These are phyloP conservation scores for Gila orcuttii DNA, from an alignment of 2,113 vertebrate genomes.

Conservation along the genomic window DNA sequence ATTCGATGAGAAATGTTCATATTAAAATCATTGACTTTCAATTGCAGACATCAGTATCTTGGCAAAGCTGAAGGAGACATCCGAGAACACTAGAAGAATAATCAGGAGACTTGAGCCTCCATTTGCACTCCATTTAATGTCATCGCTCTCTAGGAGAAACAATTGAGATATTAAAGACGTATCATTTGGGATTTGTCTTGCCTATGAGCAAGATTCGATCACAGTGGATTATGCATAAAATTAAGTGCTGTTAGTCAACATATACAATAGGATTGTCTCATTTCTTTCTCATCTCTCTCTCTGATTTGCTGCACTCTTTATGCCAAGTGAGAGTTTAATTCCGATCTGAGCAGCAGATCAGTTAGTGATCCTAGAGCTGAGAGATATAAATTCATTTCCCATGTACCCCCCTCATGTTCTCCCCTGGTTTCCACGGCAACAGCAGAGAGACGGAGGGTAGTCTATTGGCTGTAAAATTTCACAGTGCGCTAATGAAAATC, in stretches of 20 bases:
- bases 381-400: slow-evolving; percentile 66
- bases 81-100: neutral
- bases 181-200: neutral
- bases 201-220: neutral
- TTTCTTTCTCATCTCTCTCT: neutral
- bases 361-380: slow-evolving; percentile 48
- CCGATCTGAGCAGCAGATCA: slow-evolving; percentile 51
- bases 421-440: slow-evolving; percentile 79
- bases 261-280: neutral
- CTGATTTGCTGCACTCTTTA: neutral
- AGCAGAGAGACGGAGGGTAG: slow-evolving; percentile 67
- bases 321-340: slow-evolving; percentile 25
- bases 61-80: neutral
- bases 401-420: slow-evolving; percentile 59
- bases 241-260: too few species aligned
- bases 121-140: neutral
- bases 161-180: neutral
- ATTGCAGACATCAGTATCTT: neutral
- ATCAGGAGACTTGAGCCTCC: neutral
- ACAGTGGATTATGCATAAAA: neutral
- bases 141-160: neutral
- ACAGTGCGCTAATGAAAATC: slow-evolving; percentile 65
- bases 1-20: slow-evolving; percentile 12
- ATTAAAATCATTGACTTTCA: neutral
- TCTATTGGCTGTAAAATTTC: slow-evolving; percentile 67